These are phyloP conservation scores for Sciaenops ocellatus DNA, from an alignment of 2,797 vertebrate genomes.

Conservation along the genomic window DNA sequence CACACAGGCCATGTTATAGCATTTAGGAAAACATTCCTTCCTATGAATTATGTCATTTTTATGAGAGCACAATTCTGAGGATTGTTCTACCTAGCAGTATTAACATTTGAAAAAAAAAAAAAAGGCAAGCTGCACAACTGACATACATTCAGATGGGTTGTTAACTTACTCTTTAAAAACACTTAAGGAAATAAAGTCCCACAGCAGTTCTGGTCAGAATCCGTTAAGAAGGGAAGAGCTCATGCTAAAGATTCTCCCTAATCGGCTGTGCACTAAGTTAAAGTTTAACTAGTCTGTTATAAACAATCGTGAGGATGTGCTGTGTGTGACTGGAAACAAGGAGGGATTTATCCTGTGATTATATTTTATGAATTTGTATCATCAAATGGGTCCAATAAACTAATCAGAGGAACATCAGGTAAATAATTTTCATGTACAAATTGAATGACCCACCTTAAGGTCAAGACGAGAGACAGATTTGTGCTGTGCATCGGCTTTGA, in stretches of 20 bases:
- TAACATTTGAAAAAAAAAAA: neutral
- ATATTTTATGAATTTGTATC: constrained; percentile 18
- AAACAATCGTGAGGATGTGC: neutral
- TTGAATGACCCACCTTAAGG: constrained; percentile 7
- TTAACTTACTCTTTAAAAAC: neutral
- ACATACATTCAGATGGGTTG: neutral
- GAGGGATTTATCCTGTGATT: constrained; percentile 1
- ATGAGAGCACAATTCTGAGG: constrained; percentile 10
- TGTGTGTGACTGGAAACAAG: constrained; percentile 11
- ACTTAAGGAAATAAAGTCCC: neutral
- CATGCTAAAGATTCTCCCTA: constrained; percentile 78
- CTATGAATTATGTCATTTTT: constrained; percentile 6
- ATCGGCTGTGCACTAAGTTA: constrained; percentile 69
- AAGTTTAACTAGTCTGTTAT: constrained; percentile 74
- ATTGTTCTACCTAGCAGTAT: neutral
- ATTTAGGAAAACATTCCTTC: constrained; percentile 33
- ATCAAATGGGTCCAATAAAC: constrained; percentile 24
- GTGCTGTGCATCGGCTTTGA: neutral
- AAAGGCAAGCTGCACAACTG: neutral
- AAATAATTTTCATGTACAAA: constrained; percentile 12
- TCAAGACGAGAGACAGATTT: constrained; percentile 22
- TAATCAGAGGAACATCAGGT: constrained; percentile 9
- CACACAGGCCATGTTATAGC: constrained; percentile 11
- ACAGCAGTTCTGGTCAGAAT: constrained; percentile 57
- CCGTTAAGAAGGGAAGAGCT: neutral